These are phyloP conservation scores for Megalurothrips usitatus DNA, from an alignment of 2,888 invertebrate genomes.

Conservation along the genomic window DNA sequence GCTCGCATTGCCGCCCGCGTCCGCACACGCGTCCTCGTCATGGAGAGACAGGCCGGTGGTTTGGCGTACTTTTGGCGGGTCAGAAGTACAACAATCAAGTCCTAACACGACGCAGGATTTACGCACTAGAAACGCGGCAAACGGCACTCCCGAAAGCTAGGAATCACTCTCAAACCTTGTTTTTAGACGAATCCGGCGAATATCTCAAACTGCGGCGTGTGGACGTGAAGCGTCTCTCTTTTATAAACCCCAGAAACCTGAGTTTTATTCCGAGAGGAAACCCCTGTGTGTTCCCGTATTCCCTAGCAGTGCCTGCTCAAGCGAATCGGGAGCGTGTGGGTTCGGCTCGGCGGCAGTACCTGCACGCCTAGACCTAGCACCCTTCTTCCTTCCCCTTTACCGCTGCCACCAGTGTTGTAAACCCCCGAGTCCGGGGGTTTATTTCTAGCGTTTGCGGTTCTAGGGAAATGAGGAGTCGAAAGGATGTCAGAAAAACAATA, in stretches of 20 bases:
- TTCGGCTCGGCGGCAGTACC: background rate
- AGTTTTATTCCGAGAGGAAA: background rate
- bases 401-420: constrained; percentile 4
- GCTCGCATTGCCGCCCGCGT: no score
- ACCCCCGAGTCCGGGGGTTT: no score
- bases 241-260: background rate
- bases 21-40: no score
- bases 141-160: background rate
- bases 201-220: no score
- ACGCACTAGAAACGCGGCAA: no score
- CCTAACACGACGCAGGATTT: no score
- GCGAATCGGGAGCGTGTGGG: no score
- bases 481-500: background rate
- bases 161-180: background rate
- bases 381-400: background rate
- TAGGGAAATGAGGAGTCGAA: no score
- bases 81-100: no score
- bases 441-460: no score
- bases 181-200: background rate
- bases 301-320: background rate
- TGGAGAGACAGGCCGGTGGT: no score
- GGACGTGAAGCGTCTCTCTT: background rate
- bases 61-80: no score
- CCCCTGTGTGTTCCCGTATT: background rate
- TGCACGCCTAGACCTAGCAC: background rate